These are phyloP conservation scores for Perdita meconis DNA, from an alignment of 2,888 invertebrate genomes.

Conservation along the genomic window DNA sequence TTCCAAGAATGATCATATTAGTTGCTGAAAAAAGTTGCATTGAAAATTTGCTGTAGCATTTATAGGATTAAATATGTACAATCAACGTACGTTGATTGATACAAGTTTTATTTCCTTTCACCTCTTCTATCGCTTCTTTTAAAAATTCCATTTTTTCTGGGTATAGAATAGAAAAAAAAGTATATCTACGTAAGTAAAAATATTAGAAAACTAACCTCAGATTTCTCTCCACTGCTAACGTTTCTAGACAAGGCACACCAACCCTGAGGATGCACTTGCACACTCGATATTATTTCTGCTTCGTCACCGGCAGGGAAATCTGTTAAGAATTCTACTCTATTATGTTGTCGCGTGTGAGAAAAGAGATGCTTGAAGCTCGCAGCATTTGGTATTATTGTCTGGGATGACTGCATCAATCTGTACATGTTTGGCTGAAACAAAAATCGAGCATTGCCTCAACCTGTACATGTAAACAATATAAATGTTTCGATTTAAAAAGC, in stretches of 20 bases:
- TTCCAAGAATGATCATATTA: no score
- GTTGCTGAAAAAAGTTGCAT: no score
- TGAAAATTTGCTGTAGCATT: no score
- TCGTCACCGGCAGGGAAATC: constrained; percentile 95
- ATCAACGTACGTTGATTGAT: no score
- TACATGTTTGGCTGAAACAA: constrained; percentile 93
- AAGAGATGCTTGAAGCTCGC: constrained; percentile 93
- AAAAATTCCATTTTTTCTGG: no score
- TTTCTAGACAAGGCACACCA: constrained; percentile 96
- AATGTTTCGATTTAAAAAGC: constrained; percentile 12
- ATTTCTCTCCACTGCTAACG: constrained; percentile 92
- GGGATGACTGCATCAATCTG: constrained; percentile 94
- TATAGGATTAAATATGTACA: no score
- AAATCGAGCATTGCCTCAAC: background rate
- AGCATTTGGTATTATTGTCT: constrained; percentile 92
- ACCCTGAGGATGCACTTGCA: constrained; percentile 95
- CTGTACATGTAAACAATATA: background rate
- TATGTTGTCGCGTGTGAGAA: constrained; percentile 89
- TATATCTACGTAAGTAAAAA: no score
- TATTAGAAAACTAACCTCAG: constrained; percentile 88
- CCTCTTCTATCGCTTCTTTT: no score
- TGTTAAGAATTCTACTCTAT: constrained; percentile 94
- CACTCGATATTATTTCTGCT: constrained; percentile 95
- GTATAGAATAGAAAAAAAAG: no score
- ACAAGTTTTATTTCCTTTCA: no score